Conservation (phyloP, 1,140 invertebrate genomes). For the Pemphigus obesinymphae region DNA sequence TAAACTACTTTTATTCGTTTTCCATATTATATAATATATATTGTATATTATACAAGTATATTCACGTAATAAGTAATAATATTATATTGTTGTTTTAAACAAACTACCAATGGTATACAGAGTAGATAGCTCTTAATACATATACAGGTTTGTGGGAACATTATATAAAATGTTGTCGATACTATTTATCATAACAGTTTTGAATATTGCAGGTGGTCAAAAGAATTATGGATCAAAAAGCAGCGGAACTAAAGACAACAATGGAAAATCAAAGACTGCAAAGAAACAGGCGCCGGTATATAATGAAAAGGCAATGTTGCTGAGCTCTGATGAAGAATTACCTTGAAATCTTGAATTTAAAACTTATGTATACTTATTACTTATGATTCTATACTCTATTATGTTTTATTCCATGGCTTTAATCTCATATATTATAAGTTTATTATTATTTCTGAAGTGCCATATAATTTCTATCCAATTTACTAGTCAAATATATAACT, state of each 20-base stretch:
- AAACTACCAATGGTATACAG: neutral
- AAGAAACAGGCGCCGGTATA: constrained; percentile 73
- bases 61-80: neutral
- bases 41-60: neutral
- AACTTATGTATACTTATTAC: neutral
- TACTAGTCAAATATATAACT: neutral
- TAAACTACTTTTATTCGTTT: neutral
- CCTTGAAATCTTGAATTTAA: constrained; percentile 57
- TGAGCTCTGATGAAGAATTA: constrained; percentile 95
- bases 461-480: neutral
- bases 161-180: neutral
- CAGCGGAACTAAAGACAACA: neutral
- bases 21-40: neutral
- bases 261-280: constrained; percentile 54
- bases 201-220: neutral
- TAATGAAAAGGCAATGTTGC: constrained; percentile 92
- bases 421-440: neutral
- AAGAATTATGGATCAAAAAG: constrained; percentile 26
- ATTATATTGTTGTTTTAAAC: neutral
- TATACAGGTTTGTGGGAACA: neutral
- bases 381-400: too few relatives aligned
- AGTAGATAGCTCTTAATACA: neutral
- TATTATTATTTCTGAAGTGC: neutral
- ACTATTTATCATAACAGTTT: neutral
- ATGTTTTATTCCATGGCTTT: neutral